Evolutionary conservation across 2,888 invertebrate genomes (phyloP).

Genomic region (Mayetiola destructor): DNA sequence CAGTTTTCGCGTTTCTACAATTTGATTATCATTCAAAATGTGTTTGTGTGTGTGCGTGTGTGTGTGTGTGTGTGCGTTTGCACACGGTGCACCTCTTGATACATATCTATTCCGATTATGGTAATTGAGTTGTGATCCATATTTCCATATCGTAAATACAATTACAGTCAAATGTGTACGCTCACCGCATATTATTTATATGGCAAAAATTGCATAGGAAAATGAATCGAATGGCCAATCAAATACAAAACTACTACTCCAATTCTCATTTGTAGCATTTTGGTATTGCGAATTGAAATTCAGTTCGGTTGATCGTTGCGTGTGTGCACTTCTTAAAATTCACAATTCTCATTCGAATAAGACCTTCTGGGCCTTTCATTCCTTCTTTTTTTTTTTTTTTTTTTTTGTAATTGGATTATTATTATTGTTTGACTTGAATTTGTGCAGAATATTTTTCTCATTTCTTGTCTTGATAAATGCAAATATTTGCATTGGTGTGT

Average conservation of each 20-base stretch:
- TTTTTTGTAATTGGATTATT: too few relatives aligned
- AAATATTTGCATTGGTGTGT: too few relatives aligned
- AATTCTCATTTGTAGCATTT: background rate
- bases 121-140: conserved; percentile 1
- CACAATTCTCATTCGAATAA: too few relatives aligned
- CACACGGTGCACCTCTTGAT: conserved; percentile 6
- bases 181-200: background rate
- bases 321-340: too few relatives aligned
- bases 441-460: too few relatives aligned
- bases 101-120: conserved; percentile 9
- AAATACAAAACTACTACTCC: background rate
- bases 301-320: background rate
- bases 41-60: background rate
- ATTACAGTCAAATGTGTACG: background rate
- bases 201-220: background rate
- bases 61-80: background rate
- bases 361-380: too few relatives aligned
- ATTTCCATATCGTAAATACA: background rate
- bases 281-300: background rate
- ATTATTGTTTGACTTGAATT: too few relatives aligned
- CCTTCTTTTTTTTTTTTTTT: too few relatives aligned
- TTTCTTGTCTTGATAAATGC: too few relatives aligned
- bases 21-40: background rate
- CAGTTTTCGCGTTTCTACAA: too few relatives aligned
- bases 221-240: too few relatives aligned